Percentiles rank a stretch among this genome's conserved stretches.
These are phyloP conservation scores for Leguminivora glycinivorella DNA, from an alignment of 1,140 invertebrate species.

Conservation along the genomic window DNA sequence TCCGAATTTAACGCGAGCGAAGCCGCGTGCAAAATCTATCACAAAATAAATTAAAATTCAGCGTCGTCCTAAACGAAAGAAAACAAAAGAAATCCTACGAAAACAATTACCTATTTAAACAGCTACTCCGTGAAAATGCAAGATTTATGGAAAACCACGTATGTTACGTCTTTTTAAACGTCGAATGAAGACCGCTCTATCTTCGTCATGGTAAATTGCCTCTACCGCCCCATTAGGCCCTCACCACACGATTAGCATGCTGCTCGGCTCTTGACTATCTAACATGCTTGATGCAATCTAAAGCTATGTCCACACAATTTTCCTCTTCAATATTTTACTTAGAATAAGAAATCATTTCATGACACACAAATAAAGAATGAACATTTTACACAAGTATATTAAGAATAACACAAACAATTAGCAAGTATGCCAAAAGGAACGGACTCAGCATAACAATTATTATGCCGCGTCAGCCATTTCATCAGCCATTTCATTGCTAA, in stretches of 20 bases:
- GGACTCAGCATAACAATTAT: too few species aligned
- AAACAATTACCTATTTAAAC: not conserved
- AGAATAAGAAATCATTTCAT: too few species aligned
- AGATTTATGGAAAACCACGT: not conserved
- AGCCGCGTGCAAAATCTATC: too few species aligned
- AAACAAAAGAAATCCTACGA: not conserved
- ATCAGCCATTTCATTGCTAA: too few species aligned
- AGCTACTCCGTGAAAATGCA: not conserved
- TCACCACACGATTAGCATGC: not conserved
- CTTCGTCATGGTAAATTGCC: constrained; percentile 2
- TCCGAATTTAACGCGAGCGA: too few species aligned
- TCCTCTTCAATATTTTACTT: too few species aligned
- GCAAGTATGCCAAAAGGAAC: too few species aligned
- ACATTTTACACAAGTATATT: too few species aligned
- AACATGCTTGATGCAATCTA: not conserved
- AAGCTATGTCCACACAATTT: not conserved
- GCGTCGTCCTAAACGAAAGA: not conserved
- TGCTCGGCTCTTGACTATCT: not conserved
- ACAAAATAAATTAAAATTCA: not conserved
- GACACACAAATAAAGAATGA: too few species aligned
- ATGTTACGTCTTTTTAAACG: not conserved
- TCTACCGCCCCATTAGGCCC: not conserved
- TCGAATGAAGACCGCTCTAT: not conserved
- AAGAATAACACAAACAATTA: too few species aligned
- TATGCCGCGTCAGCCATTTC: too few species aligned